Percentiles rank a stretch among this genome's conserved stretches.
Conservation (phyloP, 2,888 invertebrate genomes). For the Cephalotes varians region DNA sequence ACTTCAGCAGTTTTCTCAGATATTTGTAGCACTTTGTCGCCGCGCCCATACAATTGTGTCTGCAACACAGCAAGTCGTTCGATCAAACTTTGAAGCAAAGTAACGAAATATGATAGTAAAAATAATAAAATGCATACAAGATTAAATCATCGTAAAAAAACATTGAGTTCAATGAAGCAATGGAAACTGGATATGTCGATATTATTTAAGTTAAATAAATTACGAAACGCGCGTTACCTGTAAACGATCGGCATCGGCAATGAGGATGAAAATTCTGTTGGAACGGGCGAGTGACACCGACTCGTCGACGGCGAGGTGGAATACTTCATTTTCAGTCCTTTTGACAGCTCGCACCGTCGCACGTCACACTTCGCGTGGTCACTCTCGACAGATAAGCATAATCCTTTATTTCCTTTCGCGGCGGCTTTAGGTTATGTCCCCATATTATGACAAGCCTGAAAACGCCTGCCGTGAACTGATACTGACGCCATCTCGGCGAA, state of each 20-base stretch:
- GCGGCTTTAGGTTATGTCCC: neutral
- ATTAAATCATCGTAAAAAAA: slow-evolving; percentile 6
- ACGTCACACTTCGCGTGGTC: neutral
- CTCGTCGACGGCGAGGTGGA: slow-evolving; percentile 88
- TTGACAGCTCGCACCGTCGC: neutral
- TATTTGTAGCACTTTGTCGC: slow-evolving; percentile 96
- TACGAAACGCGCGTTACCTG: slow-evolving; percentile 72
- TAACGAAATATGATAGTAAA: neutral
- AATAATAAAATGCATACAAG: neutral
- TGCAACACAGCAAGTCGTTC: slow-evolving; percentile 75
- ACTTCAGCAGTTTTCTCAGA: slow-evolving; percentile 93
- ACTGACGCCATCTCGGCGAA: neutral
- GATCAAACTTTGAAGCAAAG: slow-evolving; percentile 27
- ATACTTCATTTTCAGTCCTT: slow-evolving; percentile 87
- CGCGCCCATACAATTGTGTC: slow-evolving; percentile 92
- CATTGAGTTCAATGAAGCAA: neutral
- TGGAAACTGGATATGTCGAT: neutral
- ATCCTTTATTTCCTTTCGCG: neutral
- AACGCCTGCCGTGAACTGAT: neutral
- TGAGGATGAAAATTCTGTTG: slow-evolving; percentile 87
- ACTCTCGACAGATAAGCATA: neutral
- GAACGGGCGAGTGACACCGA: slow-evolving; percentile 84
- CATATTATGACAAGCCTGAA: slow-evolving; percentile 15
- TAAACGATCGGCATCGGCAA: slow-evolving; percentile 89
- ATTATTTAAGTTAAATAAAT: slow-evolving; percentile 4